Evolutionary conservation across 1,140 invertebrate genomes (phyloP), one percentile per base, ranked within the genome.

Genomic region (Yoshiicerus persimilis): DNA sequence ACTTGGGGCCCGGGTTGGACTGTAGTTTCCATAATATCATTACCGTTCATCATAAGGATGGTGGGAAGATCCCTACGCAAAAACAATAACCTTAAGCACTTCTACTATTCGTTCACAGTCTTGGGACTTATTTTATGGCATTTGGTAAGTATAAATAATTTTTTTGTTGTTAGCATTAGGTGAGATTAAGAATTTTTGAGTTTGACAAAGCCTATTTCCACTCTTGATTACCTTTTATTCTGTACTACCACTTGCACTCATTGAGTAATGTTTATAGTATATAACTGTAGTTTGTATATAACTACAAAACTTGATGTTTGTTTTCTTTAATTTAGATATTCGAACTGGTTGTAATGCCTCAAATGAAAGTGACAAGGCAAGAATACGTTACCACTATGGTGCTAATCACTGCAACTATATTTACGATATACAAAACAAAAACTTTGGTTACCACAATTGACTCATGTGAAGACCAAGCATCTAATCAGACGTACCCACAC

Each of bases 31-130:
- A 95, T 96, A 92, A 90, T 94, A 5, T 91, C 94, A n/a, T 94
- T 95, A 30, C 94, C 93, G 20, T 92, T 95, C 84, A 92, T 94
- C 62, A 92, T 95, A n/a, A 93, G 94, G 80, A 95, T 95, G 88
- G 91, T 95, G n/a, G 92, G 94, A 86, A 86, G 87, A 36, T 64
- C 41, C 1, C 11, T 80, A 10, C 32, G 86, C 2, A 32, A 36
- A 23, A 86, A 9, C 47, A n/a, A 85, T 4, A 16, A 39, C 16
- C 3, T 87, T 25, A 88, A 32, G 27, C 75, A 62, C 56, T 88
- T 87, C 47, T 87, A 89, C 38, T 88, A 27, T 27, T 86, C 34
- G 2, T 89, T 87, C 36, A 89, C 70, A 23, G 10, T 88, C 1
- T 39, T 93, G 93, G 41, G 94, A 94, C 90, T 95, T 94, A 77